Base-by-base conservation (phyloP, 2,797 vertebrate genomes). In the Coregonus suidteri region DNA sequence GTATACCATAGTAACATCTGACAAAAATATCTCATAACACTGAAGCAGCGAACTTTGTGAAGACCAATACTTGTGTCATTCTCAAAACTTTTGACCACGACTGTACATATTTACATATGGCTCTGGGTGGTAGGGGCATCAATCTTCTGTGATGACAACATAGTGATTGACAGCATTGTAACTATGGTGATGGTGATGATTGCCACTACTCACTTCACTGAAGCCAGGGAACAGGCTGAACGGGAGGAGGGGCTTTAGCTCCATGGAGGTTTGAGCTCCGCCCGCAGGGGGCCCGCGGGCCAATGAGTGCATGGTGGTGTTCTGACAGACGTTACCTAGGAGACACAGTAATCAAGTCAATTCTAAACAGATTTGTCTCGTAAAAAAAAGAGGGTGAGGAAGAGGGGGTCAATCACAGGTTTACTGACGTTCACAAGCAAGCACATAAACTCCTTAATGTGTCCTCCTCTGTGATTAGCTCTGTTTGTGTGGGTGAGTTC, bases 181-280 rank as follows among this genome's bases (percentile, higher is more conserved):
- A 6, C 76, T 15, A 7, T 62, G 82, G 78, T 78, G 75, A 77
- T 74, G 3, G 3, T 0, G 0, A 3, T 77, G 79, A 87, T 20
- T 75, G 86, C 82, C 77, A 69, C 37, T 73, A 96, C 97, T 97
- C 94, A 98, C 96, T 73, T 96, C 93, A 84, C 93, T 93, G 89
- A 97, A 96, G 81, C 94, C 94, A 79, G 96, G 96, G 84, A 97
- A 95, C 83, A 98, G 95, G 86, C 94, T 95, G 89, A 97, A 95
- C 0, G 95, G 95, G 84, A 97, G 93, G 89, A 96, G 95, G 16
- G 95, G 94, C 88, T 96, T 97, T 68, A 93, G 92, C 82, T 97
- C 97, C 79, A 94, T 82, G 66, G 95, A 93, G 0, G 93, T 92
- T 67, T 94, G 96, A 85, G 95, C 79, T 84, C 95, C 93, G 30